Evolutionary conservation across 2,888 invertebrate species (phyloP).

Genomic region (Nephrotoma guestfalica): DNA sequence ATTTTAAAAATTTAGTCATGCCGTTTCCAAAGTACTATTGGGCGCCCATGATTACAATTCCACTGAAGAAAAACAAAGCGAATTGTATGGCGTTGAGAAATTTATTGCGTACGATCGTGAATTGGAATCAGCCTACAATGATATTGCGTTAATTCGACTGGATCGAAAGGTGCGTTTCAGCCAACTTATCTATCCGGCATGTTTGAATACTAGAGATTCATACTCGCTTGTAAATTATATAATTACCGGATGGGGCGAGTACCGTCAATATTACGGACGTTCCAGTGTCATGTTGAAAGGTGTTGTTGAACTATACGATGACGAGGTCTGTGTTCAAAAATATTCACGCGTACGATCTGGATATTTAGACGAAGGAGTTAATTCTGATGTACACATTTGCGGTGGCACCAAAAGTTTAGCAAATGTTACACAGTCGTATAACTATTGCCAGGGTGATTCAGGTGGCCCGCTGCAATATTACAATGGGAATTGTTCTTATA

Average conservation of each 20-base stretch:
- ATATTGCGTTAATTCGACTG: conserved; percentile 37
- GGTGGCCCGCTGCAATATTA: not conserved
- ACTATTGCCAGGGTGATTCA: not conserved
- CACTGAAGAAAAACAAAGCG: too few relatives aligned
- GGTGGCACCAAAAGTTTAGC: not conserved
- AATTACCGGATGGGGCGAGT: not conserved
- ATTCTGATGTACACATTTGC: too few relatives aligned
- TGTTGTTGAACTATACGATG: too few relatives aligned
- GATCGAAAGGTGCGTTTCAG: conserved; percentile 25
- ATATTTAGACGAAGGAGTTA: too few relatives aligned
- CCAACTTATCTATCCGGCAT: conserved; percentile 33
- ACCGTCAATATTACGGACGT: too few relatives aligned
- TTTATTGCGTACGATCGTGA: conserved; percentile 27
- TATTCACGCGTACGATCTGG: too few relatives aligned
- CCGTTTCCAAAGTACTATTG: too few relatives aligned
- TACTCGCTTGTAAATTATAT: not conserved
- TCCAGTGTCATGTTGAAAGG: too few relatives aligned
- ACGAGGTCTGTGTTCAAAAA: too few relatives aligned
- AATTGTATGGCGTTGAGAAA: conserved; percentile 24
- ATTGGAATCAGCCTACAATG: conserved; percentile 32
- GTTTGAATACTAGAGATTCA: conserved; percentile 19
- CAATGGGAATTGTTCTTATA: not conserved
- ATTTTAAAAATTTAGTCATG: too few relatives aligned
- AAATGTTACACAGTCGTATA: not conserved
- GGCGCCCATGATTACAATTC: too few relatives aligned